Conservation (phyloP, 2,888 invertebrate species). For the Apeira syringaria region DNA sequence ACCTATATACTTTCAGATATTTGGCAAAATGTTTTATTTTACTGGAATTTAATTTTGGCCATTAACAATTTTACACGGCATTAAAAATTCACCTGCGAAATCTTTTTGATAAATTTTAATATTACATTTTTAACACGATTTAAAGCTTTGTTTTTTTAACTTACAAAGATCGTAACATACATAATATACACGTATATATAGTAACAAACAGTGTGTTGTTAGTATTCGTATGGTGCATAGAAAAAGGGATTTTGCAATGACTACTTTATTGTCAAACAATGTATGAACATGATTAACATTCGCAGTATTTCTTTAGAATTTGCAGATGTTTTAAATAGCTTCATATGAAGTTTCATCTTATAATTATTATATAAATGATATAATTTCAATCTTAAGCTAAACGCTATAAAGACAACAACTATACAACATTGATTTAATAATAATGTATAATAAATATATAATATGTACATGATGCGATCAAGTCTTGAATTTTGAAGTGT, state of each 20-base stretch:
- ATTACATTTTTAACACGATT: constrained; percentile 64
- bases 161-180: constrained; percentile 51
- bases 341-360: background rate
- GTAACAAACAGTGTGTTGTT: constrained; percentile 10
- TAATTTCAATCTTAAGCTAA: constrained; percentile 24
- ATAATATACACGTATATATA: constrained; percentile 41
- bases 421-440: constrained; percentile 59
- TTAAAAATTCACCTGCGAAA: too few relatives aligned
- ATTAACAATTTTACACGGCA: too few relatives aligned
- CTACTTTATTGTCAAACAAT: constrained; percentile 78
- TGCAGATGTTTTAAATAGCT: background rate
- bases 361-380: background rate
- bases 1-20: too few relatives aligned
- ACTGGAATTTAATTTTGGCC: too few relatives aligned
- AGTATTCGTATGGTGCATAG: constrained; percentile 20
- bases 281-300: constrained; percentile 66
- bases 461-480: constrained; percentile 63
- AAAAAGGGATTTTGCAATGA: constrained; percentile 30
- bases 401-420: constrained; percentile 61
- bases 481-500: constrained; percentile 78
- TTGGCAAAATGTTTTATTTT: too few relatives aligned
- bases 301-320: constrained; percentile 35
- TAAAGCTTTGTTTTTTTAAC: constrained; percentile 77
- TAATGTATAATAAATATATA: constrained; percentile 36
- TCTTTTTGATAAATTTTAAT: constrained; percentile 13